These are phyloP conservation scores for Rhyzopertha dominica DNA, from an alignment of 1,140 invertebrate species.

Conservation along the genomic window DNA sequence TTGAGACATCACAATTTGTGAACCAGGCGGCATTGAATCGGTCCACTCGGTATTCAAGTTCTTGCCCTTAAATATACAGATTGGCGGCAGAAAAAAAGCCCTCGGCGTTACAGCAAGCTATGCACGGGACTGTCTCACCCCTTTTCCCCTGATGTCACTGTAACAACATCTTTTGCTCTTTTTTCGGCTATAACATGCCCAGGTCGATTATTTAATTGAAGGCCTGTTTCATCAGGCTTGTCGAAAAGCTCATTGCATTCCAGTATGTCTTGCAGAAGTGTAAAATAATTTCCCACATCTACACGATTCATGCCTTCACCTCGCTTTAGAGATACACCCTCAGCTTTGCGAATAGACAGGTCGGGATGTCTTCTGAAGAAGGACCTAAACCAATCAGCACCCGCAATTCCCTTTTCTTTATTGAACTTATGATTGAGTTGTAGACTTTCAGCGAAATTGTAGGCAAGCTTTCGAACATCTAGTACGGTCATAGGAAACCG, in stretches of 20 bases:
- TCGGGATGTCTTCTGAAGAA: slow-evolving; percentile 22
- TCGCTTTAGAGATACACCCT: slow-evolving; percentile 22
- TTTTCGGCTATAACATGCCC: slow-evolving; percentile 43
- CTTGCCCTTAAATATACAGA: slow-evolving; percentile 20
- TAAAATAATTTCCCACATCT: too few species aligned
- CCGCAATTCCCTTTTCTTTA: slow-evolving; percentile 21
- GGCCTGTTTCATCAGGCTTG: slow-evolving; percentile 39
- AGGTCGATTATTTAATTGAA: slow-evolving; percentile 43
- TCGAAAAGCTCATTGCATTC: slow-evolving; percentile 36
- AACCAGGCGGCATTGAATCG: slow-evolving; percentile 9
- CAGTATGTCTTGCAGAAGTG: too few species aligned
- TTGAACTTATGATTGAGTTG: too few species aligned
- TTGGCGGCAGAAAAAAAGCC: slow-evolving; percentile 23
- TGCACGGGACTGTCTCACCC: slow-evolving; percentile 28
- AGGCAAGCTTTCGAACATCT: too few species aligned
- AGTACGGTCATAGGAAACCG: too few species aligned
- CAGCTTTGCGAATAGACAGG: slow-evolving; percentile 21
- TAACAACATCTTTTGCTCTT: slow-evolving; percentile 38
- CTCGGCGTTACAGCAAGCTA: slow-evolving; percentile 25
- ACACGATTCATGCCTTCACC: slow-evolving; percentile 12
- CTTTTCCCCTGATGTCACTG: slow-evolving; percentile 40
- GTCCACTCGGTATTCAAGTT: slow-evolving; percentile 13
- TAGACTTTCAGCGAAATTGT: too few species aligned
- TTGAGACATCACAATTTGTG: slow-evolving; percentile 14
- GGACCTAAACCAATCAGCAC: slow-evolving; percentile 21